Base-by-base conservation (phyloP, 2,113 vertebrate genomes). In the Hippocampus guttulatus region DNA sequence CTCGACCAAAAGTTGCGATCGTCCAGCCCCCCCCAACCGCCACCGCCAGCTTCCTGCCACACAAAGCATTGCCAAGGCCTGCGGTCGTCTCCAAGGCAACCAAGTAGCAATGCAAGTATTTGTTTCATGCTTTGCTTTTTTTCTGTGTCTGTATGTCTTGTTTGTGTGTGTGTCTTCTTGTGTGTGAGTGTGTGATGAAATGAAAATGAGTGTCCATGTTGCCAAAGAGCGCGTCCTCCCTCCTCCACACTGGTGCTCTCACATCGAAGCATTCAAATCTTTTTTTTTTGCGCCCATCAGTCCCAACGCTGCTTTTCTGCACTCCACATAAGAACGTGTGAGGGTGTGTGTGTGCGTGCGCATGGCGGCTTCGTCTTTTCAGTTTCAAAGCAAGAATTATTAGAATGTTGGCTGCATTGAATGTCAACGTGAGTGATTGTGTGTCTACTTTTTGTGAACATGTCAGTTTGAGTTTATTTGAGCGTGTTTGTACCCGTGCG, bases 1-100 rank as follows among this genome's bases (percentile, higher is more conserved):
- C 93, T 20, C 93, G 96, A 77, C 96, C 97, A 0, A 96, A 99
- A 74, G 95, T 98, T 2, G 96, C 95, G 0, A 96, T 94, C 79
- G 93, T 99, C 16, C 93, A 95, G 66, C 89, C 92, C 0, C 21
- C 49, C 45, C 33, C 47, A 30, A 33, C 33, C 33, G 1, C 23
- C 41, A 27, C 49, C 55, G n/a, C 27, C 73, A 76, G 79, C 78
- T 80, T 69, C 20, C 73, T 78, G 80, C 71, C 58, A 69, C 25
- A 15, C 74, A 1, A 38, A 58, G 69, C 57, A 11, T 33, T 20
- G 66, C 40, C 51, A 15, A 45, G 74, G 75, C 74, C 73, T 2
- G 11, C 64, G 60, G 76, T 62, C 75, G 82, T 75, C 71, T 68
- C 77, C 61, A 69, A 25, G 66, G 63, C 49, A 67, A 71, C 69